Evolutionary conservation across 2,113 vertebrate genomes (phyloP), one percentile per base, ranked within the genome.

Genomic region (Ictalurus furcatus): DNA sequence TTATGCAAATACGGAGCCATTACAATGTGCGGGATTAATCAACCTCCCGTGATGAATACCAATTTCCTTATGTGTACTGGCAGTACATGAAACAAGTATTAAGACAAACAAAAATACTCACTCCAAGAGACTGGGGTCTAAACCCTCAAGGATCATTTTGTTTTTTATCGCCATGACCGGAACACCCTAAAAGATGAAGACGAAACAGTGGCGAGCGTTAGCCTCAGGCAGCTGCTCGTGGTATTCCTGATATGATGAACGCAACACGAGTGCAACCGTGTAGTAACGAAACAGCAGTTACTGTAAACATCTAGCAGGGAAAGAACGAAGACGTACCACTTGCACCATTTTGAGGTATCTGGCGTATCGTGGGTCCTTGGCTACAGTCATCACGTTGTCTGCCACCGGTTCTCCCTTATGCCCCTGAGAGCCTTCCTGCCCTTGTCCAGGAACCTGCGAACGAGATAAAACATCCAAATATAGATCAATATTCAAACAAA

Each of bases 281-380:
- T 1, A 44, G 25, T 21, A 67, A 16, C 52, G 37, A 30, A 85
- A 85, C 48, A 1, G 44, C 34, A 8, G 59, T 61, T 11, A 37
- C 58, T 54, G 44, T 14, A 56, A 44, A n/a, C 34, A 11, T 52
- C 30, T 44, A 63, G 40, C 44, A 28, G 61, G 4, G 61, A 76
- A 71, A 40, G 9, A 71, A 69, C 16, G 89, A 69, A 92, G 85
- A 94, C 97, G 95, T 95, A 99, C 98, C 97, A 99, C 98, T 95
- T 99, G 98, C 44, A 99, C 97, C 98, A 99, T 99, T 95, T 98
- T 99, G 83, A 99, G 95, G 85, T 99, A 99, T 95, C 97, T 96
- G 90, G 98, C 97, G 13, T 99, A 99, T 92, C 96, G 96, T 37
- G 97, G 97, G 92, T 99, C 98, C 93, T 97, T 99, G 88, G 97